A percentile compares a stretch with the other conserved stretches of the same genome.
These are phyloP conservation scores for Verasper variegatus DNA, from an alignment of 2,113 vertebrate species.

Conservation along the genomic window DNA sequence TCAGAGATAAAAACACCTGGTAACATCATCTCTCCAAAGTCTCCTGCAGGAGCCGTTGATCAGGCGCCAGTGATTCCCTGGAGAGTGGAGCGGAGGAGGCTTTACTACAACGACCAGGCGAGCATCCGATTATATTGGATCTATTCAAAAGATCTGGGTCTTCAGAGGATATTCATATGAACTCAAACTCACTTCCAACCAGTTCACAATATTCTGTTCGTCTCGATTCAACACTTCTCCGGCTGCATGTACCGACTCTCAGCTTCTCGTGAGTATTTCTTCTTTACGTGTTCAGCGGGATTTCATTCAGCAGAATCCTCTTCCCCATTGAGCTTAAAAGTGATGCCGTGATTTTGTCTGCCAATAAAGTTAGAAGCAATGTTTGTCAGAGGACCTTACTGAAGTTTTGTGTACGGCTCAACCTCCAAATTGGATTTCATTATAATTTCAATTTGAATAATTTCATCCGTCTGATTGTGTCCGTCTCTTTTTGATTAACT, in stretches of 20 bases:
- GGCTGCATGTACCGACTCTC: neutral
- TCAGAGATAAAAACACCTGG: slow-evolving; percentile 42
- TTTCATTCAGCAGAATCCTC: slow-evolving; percentile 41
- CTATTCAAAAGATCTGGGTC: slow-evolving; percentile 30
- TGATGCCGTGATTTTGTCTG: slow-evolving; percentile 5
- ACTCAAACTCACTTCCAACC: slow-evolving; percentile 20
- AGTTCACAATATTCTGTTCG: neutral
- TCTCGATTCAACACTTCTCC: slow-evolving; percentile 1
- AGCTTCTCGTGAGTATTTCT: slow-evolving; percentile 12
- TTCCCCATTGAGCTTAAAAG: slow-evolving; percentile 23
- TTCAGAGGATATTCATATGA: slow-evolving; percentile 32
- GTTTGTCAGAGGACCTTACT: neutral
- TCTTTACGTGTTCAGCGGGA: slow-evolving; percentile 22
- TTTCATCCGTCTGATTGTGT: neutral
- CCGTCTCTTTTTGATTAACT: neutral
- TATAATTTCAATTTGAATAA: neutral
- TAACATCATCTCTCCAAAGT: slow-evolving; percentile 19
- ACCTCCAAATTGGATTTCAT: neutral
- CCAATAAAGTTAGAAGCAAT: neutral
- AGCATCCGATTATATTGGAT: slow-evolving; percentile 15
- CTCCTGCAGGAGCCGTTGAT: slow-evolving; percentile 29
- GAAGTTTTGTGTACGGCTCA: neutral
- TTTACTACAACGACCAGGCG: slow-evolving; percentile 1
- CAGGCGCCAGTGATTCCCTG: slow-evolving; percentile 30
- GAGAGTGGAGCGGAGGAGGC: slow-evolving; percentile 28